A percentile compares a stretch with the other conserved stretches of the same genome.
These are phyloP conservation scores for Augochlora pura DNA, from an alignment of 1,140 invertebrate species.

Conservation along the genomic window DNA sequence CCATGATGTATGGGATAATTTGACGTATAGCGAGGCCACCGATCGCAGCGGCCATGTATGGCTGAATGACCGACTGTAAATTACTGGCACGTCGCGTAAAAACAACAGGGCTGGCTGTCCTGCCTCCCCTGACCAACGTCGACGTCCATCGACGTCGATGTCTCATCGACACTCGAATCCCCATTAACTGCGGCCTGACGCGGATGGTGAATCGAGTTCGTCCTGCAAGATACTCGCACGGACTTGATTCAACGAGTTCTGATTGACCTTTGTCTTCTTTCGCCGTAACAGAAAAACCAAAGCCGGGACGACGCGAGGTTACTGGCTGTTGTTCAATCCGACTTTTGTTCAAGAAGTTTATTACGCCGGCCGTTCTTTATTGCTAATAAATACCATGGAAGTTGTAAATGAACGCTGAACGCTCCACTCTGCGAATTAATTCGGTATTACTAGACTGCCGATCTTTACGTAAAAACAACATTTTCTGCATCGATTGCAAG, in stretches of 20 bases:
- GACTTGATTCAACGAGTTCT: slow-evolving; percentile 20
- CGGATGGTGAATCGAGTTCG: slow-evolving; percentile 60
- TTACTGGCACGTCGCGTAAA: slow-evolving; percentile 78
- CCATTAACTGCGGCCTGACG: slow-evolving; percentile 60
- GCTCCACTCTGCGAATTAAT: too few species aligned
- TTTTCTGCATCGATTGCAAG: too few species aligned
- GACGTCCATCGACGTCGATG: slow-evolving; percentile 70
- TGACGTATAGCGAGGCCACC: slow-evolving; percentile 78
- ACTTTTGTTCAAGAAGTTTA: slow-evolving; percentile 1
- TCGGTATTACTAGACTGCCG: too few species aligned
- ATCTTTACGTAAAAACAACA: too few species aligned
- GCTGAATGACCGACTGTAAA: slow-evolving; percentile 79
- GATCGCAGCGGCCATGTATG: slow-evolving; percentile 76
- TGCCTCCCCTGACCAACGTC: slow-evolving; percentile 67
- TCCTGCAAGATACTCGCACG: slow-evolving; percentile 28
- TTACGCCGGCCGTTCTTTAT: too few species aligned
- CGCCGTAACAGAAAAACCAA: background rate
- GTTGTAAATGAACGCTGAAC: too few species aligned
- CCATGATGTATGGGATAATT: slow-evolving; percentile 80
- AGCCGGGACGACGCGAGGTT: background rate
- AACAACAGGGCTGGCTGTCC: slow-evolving; percentile 64
- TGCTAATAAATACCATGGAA: too few species aligned
- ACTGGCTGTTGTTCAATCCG: background rate
- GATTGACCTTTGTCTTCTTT: slow-evolving; percentile 42
- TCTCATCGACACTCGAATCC: slow-evolving; percentile 75